A percentile compares a stretch with the other conserved stretches of the same genome.
phyloP scores from a whole-genome alignment of 2,888 invertebrate species.

The Oasisia sp. region DNA sequence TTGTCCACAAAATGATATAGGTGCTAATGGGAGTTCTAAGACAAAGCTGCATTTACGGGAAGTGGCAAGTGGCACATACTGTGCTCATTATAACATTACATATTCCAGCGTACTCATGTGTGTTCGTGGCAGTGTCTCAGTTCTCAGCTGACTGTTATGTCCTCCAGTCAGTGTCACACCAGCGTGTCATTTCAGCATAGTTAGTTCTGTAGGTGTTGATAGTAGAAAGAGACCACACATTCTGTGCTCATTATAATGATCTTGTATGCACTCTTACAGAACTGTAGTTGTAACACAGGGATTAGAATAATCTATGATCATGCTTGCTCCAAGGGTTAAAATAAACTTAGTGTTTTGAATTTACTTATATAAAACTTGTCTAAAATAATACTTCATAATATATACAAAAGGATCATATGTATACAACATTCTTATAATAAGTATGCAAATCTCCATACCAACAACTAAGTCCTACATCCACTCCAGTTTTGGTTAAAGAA shows the following conservation, averaged over 20 bases:
- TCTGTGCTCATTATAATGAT: not conserved
- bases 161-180: not conserved
- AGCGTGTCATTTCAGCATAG: not conserved
- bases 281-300: not conserved
- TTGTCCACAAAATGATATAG: not conserved
- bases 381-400: no score
- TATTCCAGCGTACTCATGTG: not conserved
- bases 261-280: not conserved
- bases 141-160: not conserved
- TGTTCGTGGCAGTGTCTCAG: not conserved
- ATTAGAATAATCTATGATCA: not conserved
- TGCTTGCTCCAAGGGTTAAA: no score
- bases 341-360: no score
- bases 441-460: no score
- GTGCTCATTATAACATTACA: no score
- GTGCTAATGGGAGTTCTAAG: not conserved
- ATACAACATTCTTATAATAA: no score
- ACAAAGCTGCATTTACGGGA: not conserved
- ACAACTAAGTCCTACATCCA: not conserved
- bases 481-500: not conserved
- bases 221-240: not conserved
- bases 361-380: no score
- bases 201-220: not conserved
- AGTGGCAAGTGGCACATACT: not conserved
- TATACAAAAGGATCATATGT: no score